Evolutionary conservation across 2,888 invertebrate species (phyloP).

Genomic region (Megalurothrips usitatus): DNA sequence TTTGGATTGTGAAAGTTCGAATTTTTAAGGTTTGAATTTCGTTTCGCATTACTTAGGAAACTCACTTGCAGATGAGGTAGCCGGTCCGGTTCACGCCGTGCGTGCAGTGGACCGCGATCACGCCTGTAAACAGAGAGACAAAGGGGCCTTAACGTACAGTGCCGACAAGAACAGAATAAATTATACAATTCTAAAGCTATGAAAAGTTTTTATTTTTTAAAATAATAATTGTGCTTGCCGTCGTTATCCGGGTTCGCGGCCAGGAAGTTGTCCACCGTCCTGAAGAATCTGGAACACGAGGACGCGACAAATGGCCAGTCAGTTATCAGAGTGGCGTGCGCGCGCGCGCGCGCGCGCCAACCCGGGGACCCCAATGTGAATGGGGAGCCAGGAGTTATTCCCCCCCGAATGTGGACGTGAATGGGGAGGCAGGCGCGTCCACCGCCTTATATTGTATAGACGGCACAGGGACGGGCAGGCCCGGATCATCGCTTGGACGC

Average conservation of each 20-base stretch:
- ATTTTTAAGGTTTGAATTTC: background rate
- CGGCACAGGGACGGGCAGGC: background rate
- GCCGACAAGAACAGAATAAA: too few relatives aligned
- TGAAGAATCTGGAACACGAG: conserved; percentile 28
- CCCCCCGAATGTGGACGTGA: background rate
- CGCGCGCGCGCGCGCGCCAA: background rate
- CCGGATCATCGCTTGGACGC: background rate
- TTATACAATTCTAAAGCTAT: too few relatives aligned
- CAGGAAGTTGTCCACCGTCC: conserved; percentile 27
- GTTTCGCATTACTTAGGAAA: background rate
- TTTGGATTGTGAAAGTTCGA: background rate
- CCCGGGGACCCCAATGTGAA: background rate
- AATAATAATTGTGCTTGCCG: background rate
- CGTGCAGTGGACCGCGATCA: conserved; percentile 77
- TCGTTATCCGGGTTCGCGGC: background rate
- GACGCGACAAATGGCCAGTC: background rate
- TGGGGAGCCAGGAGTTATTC: background rate
- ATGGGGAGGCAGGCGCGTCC: background rate
- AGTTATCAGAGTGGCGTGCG: background rate
- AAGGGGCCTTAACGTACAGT: too few relatives aligned
- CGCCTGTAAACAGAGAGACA: conserved; percentile 48
- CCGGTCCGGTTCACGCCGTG: conserved; percentile 78
- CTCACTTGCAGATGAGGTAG: conserved; percentile 68
- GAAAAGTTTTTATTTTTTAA: too few relatives aligned
- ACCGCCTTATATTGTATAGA: background rate